phyloP scores from a whole-genome alignment of 2,888 invertebrate genomes.

The Keiferia lycopersicella region DNA sequence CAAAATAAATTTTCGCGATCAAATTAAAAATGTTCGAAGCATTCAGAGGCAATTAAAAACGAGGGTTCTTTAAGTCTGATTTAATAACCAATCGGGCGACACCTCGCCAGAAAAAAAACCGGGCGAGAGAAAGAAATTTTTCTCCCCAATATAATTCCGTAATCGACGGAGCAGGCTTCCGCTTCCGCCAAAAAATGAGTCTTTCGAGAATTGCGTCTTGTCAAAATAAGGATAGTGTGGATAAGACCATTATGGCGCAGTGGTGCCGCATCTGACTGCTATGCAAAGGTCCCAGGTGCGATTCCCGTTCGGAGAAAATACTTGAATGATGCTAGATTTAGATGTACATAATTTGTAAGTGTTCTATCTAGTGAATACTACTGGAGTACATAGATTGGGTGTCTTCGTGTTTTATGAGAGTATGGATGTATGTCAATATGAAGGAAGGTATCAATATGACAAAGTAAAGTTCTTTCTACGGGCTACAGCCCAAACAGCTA shows the following conservation, averaged over 20 bases:
- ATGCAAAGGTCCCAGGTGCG: background rate
- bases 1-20: conserved; percentile 24
- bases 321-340: no score
- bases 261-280: background rate
- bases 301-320: background rate
- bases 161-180: conserved; percentile 77
- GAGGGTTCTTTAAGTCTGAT: conserved; percentile 54
- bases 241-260: conserved; percentile 40
- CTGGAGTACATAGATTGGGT: no score
- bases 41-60: conserved; percentile 34
- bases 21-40: conserved; percentile 21
- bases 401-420: no score
- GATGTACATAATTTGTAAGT: no score
- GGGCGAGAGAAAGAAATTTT: conserved; percentile 51
- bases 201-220: conserved; percentile 57
- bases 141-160: conserved; percentile 77
- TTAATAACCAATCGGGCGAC: conserved; percentile 77
- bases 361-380: no score
- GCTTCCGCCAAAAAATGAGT: conserved; percentile 69
- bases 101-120: conserved; percentile 56
- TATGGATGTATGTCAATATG: no score
- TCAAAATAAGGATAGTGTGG: conserved; percentile 57
- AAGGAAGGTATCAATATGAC: no score
- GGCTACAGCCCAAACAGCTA: no score
- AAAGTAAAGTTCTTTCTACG: no score